Base-by-base conservation (phyloP, 2,113 vertebrate species). In the Sinosuthora webbiana region DNA sequence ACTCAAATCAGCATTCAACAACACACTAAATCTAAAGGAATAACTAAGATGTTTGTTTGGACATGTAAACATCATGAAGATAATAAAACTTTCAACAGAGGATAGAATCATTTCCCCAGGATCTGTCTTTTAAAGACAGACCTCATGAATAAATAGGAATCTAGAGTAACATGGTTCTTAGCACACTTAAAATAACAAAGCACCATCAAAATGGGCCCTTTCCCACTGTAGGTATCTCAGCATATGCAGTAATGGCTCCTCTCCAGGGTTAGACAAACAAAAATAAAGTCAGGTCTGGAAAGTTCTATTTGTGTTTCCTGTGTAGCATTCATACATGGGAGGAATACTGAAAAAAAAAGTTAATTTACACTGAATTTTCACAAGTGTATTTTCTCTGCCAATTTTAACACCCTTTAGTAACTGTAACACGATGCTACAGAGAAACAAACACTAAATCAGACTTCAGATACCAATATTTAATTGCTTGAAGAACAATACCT, bases 31-130 rank as follows among this genome's bases (percentile, higher is more conserved):
- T 57, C 28, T 76, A 45, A 76, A 67, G 20, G 55, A 70, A 45
- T 55, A 74, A 57, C 2, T 1, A 79, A 39, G 27, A 39, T 6
- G 2, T 59, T 91, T 71, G 9, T 59, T 71, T 67, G 70, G 91
- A 62, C 0, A 0, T 45, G 23, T 28, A 47, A 77, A 74, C 16
- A 3, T 44, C 45, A 59, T 8, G 10, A 21, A 91, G 57, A 85
- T 9, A 60, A 15, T 44, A 73, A 25, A 74, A 60, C 11, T 44
- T 82, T 42, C 79, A 87, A 15, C 7, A 83, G 35, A n/a, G 9
- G 6, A 85, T 2, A 41, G 33, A 8, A 59, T 31, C 5, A 57
- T 62, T 83, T 83, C 75, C 23, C 31, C 8, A 42, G 53, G n/a
- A 45, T 31, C 42, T 50, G n/a, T 33, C 49, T 42, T 37, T 56